These are phyloP conservation scores for Zootermopsis nevadensis DNA, from an alignment of 2,888 invertebrate species.

Conservation along the genomic window DNA sequence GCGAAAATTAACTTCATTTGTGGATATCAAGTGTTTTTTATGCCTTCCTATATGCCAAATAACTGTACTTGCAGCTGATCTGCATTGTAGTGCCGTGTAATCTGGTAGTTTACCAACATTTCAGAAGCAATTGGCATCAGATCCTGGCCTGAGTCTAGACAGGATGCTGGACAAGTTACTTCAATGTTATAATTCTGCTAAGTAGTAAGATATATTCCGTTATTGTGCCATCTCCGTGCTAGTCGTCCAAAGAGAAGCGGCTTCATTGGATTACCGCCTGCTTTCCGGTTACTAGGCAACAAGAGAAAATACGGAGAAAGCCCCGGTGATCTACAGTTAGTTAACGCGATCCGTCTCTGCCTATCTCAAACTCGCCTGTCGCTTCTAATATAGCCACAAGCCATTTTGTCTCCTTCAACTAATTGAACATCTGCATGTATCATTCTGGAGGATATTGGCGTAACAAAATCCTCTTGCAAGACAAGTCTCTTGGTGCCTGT, in stretches of 20 bases:
- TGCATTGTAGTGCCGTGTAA: too few species aligned
- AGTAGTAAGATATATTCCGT: neutral
- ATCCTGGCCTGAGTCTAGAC: neutral
- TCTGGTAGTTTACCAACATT: too few species aligned
- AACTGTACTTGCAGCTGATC: too few species aligned
- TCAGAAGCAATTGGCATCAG: slow-evolving; percentile 17
- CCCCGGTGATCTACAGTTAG: neutral
- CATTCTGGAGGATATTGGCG: slow-evolving; percentile 2
- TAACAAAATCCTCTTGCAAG: slow-evolving; percentile 24
- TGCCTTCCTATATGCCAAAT: too few species aligned
- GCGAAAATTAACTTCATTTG: too few species aligned
- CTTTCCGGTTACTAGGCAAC: slow-evolving; percentile 15
- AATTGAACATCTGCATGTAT: slow-evolving; percentile 13
- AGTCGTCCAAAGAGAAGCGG: slow-evolving; percentile 12
- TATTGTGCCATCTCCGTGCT: neutral
- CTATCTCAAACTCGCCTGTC: neutral
- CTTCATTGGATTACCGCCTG: slow-evolving; percentile 26
- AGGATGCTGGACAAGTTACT: neutral
- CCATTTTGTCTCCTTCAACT: slow-evolving; percentile 16
- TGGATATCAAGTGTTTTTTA: too few species aligned
- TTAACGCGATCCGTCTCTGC: neutral
- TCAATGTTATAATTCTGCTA: slow-evolving; percentile 2
- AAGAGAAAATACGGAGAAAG: neutral
- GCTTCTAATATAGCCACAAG: neutral
- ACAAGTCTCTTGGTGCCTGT: neutral